phyloP scores from a whole-genome alignment of 2,797 vertebrate genomes.

The Coranthus polyacanthus region DNA sequence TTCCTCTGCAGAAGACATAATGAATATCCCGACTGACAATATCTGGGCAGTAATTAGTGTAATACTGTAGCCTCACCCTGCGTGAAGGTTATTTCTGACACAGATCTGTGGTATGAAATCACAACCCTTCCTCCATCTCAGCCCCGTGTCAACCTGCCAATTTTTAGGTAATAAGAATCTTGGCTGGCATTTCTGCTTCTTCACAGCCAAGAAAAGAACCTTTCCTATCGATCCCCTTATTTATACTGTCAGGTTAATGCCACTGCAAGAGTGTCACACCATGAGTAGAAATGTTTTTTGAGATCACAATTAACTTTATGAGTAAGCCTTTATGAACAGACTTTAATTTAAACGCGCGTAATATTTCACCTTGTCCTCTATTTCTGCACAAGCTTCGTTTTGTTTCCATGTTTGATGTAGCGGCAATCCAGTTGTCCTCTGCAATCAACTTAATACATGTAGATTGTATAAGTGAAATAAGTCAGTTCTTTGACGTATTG shows the following conservation, averaged over 20 bases:
- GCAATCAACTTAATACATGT: slow-evolving; percentile 15
- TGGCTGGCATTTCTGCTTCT: neutral
- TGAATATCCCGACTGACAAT: slow-evolving; percentile 49
- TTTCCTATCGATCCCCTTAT: slow-evolving; percentile 6
- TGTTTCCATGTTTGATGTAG: slow-evolving; percentile 26
- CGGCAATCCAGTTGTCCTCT: slow-evolving; percentile 8
- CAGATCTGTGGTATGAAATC: slow-evolving; percentile 40
- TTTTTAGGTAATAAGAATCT: slow-evolving; percentile 27
- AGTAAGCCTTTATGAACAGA: neutral
- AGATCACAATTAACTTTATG: neutral
- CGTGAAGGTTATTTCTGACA: slow-evolving; percentile 67
- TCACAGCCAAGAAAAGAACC: slow-evolving; percentile 12
- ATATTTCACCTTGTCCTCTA: neutral
- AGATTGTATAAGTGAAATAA: no score
- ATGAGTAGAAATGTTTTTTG: neutral
- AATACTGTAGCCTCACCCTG: slow-evolving; percentile 44
- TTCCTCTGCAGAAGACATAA: slow-evolving; percentile 41
- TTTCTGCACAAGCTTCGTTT: slow-evolving; percentile 5
- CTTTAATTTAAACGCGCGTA: neutral
- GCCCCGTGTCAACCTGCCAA: slow-evolving; percentile 27
- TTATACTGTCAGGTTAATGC: neutral
- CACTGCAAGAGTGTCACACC: neutral
- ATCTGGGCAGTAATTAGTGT: slow-evolving; percentile 71
- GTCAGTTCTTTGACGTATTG: no score
- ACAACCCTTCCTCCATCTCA: slow-evolving; percentile 22